Percentiles rank a stretch among this genome's conserved stretches.
These are phyloP conservation scores for Myxocyprinus asiaticus DNA, from an alignment of 2,113 vertebrate genomes.

Conservation along the genomic window DNA sequence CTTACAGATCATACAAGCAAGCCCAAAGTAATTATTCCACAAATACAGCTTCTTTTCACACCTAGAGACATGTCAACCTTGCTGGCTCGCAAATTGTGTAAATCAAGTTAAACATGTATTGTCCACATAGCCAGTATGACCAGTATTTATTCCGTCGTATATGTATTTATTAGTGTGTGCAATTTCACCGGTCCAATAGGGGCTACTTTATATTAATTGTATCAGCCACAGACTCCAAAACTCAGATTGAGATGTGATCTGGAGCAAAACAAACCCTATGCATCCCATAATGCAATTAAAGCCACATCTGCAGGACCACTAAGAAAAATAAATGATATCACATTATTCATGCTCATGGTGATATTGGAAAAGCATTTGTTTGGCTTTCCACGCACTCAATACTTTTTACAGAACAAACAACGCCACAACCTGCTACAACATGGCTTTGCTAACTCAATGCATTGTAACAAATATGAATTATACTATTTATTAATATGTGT, in stretches of 20 bases:
- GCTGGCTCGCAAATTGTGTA: constrained; percentile 46
- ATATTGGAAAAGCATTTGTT: constrained; percentile 65
- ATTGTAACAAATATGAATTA: constrained; percentile 34
- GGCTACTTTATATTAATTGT: constrained; percentile 65
- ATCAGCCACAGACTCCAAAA: constrained; percentile 62
- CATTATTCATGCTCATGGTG: constrained; percentile 62
- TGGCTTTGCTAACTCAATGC: constrained; percentile 48
- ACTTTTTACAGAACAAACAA: constrained; percentile 45
- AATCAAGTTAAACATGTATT: constrained; percentile 63
- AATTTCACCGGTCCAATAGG: constrained; percentile 60
- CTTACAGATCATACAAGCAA: background rate
- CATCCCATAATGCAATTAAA: constrained; percentile 56
- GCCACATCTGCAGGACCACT: constrained; percentile 48
- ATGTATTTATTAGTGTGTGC: constrained; percentile 64
- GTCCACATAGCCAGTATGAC: constrained; percentile 57
- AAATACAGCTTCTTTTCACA: background rate
- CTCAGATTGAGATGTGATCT: constrained; percentile 63
- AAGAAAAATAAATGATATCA: constrained; percentile 58
- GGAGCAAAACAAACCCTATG: constrained; percentile 60
- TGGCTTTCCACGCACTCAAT: constrained; percentile 57
- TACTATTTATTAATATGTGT: constrained; percentile 44
- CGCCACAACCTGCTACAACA: constrained; percentile 46
- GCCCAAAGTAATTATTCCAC: background rate
- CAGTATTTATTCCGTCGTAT: constrained; percentile 67
- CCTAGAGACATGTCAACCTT: background rate